These are phyloP conservation scores for Microplitis manilae DNA, from an alignment of 2,888 invertebrate species.

Conservation along the genomic window DNA sequence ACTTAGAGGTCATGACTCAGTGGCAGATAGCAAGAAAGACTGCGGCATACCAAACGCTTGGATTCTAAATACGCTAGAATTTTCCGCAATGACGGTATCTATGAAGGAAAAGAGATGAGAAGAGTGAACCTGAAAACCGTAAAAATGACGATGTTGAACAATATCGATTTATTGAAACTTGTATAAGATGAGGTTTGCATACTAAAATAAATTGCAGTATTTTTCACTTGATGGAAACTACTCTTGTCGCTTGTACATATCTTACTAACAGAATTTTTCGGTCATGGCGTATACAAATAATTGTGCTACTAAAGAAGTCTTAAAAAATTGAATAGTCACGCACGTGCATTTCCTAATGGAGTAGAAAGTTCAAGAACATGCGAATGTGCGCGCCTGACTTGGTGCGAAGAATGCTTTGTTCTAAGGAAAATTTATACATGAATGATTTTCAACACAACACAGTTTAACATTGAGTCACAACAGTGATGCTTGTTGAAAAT, in stretches of 20 bases:
- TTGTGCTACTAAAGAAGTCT: background rate
- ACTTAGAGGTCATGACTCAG: conserved; percentile 25
- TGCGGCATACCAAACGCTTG: conserved; percentile 19
- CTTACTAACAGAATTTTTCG: conserved; percentile 3
- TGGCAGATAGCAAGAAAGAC: conserved; percentile 21
- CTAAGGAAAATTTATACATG: conserved; percentile 22
- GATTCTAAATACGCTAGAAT: conserved; percentile 31
- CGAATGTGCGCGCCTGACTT: conserved; percentile 32
- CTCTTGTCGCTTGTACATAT: background rate
- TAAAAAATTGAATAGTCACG: conserved; percentile 18
- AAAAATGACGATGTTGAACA: conserved; percentile 49
- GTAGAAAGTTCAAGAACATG: conserved; percentile 8
- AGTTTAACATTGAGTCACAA: conserved; percentile 22
- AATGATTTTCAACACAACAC: conserved; percentile 16
- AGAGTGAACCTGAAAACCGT: conserved; percentile 45
- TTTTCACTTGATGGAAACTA: background rate
- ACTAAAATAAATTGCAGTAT: conserved; percentile 52
- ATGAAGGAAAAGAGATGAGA: conserved; percentile 26
- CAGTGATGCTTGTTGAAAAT: conserved; percentile 5
- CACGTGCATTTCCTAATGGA: background rate
- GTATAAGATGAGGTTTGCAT: conserved; percentile 59
- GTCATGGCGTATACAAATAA: background rate
- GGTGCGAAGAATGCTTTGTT: conserved; percentile 35
- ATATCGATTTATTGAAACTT: conserved; percentile 61
- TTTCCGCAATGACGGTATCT: conserved; percentile 27